Percentiles rank a stretch among this genome's conserved stretches.
These are phyloP conservation scores for Phaethornis superciliosus DNA, from an alignment of 2,113 vertebrate genomes.

Conservation along the genomic window DNA sequence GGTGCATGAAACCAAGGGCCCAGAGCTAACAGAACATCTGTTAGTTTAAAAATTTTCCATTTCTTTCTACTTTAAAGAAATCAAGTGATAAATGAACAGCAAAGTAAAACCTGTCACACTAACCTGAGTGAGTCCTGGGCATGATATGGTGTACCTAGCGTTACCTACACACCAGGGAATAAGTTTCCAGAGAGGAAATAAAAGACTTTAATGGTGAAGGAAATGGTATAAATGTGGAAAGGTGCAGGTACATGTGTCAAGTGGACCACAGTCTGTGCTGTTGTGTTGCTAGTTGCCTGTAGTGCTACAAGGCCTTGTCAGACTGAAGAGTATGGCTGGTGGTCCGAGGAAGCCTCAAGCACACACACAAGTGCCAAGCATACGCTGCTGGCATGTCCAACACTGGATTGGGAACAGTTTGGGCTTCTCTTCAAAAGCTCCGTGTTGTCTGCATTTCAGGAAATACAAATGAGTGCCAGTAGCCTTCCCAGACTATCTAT, in stretches of 20 bases:
- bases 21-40: neutral
- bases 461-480: neutral
- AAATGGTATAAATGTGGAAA: neutral
- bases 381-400: neutral
- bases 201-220: neutral
- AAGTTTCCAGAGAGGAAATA: neutral
- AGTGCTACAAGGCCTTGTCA: neutral
- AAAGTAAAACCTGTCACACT: neutral
- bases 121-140: neutral
- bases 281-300: rapidly evolving
- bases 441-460: neutral
- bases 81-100: neutral
- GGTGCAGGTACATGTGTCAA: neutral
- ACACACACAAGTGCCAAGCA: neutral
- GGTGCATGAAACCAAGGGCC: neutral
- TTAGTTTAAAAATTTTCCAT: neutral
- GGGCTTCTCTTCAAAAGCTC: neutral
- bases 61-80: neutral
- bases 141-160: neutral
- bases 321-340: too few species aligned
- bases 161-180: neutral
- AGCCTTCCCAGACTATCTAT: neutral
- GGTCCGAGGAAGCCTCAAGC: too few species aligned
- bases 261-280: neutral
- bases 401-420: neutral